A percentile compares a stretch with the other conserved stretches of the same genome.
These are phyloP conservation scores for Pissodes strobi DNA, from an alignment of 1,140 invertebrate species.

Conservation along the genomic window DNA sequence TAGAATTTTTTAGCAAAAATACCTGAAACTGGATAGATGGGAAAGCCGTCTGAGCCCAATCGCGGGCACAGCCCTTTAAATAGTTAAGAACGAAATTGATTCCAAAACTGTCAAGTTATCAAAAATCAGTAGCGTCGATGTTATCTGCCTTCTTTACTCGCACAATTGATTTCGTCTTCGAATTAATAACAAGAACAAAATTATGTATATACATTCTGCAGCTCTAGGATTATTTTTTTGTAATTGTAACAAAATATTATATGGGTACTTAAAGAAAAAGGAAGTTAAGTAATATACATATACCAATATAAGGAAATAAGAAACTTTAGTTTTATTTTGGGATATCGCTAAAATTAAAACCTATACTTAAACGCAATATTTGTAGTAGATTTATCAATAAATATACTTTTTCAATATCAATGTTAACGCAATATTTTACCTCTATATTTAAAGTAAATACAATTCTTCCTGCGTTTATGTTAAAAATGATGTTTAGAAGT, in stretches of 20 bases:
- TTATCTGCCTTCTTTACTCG: conserved; percentile 32
- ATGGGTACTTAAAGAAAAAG: conserved; percentile 32
- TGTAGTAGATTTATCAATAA: conserved; percentile 24
- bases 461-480: conserved; percentile 7
- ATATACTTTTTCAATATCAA: conserved; percentile 19
- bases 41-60: too few relatives aligned
- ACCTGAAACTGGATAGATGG: too few relatives aligned
- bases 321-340: conserved; percentile 37
- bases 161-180: conserved; percentile 26
- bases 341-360: conserved; percentile 25
- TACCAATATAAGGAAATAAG: conserved; percentile 13
- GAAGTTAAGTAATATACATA: conserved; percentile 21
- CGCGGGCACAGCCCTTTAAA: too few relatives aligned
- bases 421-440: conserved; percentile 29
- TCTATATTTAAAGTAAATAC: conserved; percentile 1
- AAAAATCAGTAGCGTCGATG: conserved; percentile 20
- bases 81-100: too few relatives aligned
- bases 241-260: conserved; percentile 29
- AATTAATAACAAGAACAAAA: conserved; percentile 13
- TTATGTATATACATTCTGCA: conserved; percentile 36
- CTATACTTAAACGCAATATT: conserved; percentile 28
- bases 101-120: conserved; percentile 12
- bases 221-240: conserved; percentile 32
- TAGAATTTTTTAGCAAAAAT: too few relatives aligned
- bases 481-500: conserved; percentile 30